Percentiles rank a stretch among this genome's conserved stretches.
Evolutionary conservation across 2,888 invertebrate species (phyloP).

Genomic region (Pseudanteris insignis): DNA sequence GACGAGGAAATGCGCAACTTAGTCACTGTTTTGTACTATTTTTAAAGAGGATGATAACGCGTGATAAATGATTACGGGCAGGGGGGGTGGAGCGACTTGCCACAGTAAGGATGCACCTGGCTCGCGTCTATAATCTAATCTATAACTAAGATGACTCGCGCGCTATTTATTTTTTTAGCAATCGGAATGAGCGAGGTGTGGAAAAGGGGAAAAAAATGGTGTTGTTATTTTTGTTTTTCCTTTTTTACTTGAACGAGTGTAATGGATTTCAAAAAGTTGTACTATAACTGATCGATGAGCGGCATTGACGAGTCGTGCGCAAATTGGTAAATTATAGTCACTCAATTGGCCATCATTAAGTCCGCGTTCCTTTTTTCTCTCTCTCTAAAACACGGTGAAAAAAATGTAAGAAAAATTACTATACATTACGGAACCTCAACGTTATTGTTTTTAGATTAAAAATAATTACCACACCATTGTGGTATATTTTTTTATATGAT

Average conservation of each 20-base stretch:
- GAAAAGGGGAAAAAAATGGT: too few relatives aligned
- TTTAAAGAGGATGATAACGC: conserved; percentile 49
- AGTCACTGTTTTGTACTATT: conserved; percentile 66
- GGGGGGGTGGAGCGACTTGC: conserved; percentile 44
- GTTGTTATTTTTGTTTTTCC: too few relatives aligned
- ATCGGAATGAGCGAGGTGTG: conserved; percentile 31
- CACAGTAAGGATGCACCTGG: conserved; percentile 11
- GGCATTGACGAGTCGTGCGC: conserved; percentile 19
- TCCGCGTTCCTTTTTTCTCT: too few relatives aligned
- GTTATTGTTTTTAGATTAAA: too few relatives aligned
- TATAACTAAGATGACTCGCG: conserved; percentile 56
- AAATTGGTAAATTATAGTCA: too few relatives aligned
- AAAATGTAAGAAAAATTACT: too few relatives aligned
- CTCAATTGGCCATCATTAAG: too few relatives aligned
- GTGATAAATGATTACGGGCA: conserved; percentile 14
- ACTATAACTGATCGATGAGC: conserved; percentile 42
- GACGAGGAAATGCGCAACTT: conserved; percentile 60
- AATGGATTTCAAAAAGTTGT: conserved; percentile 43
- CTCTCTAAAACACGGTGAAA: too few relatives aligned
- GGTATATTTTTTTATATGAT: too few relatives aligned
- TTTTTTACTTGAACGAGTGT: conserved; percentile 42
- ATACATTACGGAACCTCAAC: too few relatives aligned
- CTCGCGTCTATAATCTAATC: conserved; percentile 55
- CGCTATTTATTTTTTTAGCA: conserved; percentile 63
- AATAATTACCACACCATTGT: too few relatives aligned